Evolutionary conservation across 2,797 vertebrate species (phyloP).

Genomic region (Siniperca undulata): DNA sequence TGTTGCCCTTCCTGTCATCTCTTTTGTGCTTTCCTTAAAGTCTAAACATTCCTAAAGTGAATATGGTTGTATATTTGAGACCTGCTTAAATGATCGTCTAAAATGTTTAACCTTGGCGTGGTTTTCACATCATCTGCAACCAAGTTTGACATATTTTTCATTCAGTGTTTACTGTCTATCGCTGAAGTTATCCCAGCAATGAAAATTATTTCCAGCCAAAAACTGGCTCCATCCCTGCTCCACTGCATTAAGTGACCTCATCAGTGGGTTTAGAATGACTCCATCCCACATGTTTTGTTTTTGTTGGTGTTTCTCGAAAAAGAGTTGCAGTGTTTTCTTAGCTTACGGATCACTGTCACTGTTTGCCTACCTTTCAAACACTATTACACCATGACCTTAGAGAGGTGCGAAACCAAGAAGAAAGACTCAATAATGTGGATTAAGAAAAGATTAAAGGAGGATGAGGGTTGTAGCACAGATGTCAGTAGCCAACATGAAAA

Average conservation of each 20-base stretch:
- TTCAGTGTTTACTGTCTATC: background rate
- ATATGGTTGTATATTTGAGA: background rate
- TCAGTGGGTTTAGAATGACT: conserved; percentile 15
- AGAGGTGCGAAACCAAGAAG: conserved; percentile 24
- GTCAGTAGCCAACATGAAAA: conserved; percentile 48
- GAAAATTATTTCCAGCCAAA: background rate
- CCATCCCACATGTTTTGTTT: conserved; percentile 10
- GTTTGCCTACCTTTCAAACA: conserved; percentile 42
- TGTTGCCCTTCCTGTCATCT: background rate
- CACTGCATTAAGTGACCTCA: conserved; percentile 2
- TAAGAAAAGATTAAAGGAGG: conserved; percentile 58
- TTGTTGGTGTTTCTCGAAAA: conserved; percentile 8
- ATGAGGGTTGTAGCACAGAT: conserved; percentile 22
- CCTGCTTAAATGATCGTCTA: background rate
- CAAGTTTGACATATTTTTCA: background rate
- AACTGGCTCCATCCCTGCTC: conserved; percentile 5
- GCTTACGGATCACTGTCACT: background rate
- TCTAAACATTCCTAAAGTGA: background rate
- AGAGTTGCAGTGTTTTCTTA: conserved; percentile 12
- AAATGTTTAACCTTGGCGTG: background rate
- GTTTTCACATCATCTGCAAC: background rate
- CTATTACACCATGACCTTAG: conserved; percentile 18
- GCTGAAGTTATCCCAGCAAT: background rate
- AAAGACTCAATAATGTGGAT: conserved; percentile 46
- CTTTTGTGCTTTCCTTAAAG: no score